Evolutionary conservation across 2,113 vertebrate genomes (phyloP), one percentile per base, ranked within the genome.

Genomic region (Triplophysa siluroides): DNA sequence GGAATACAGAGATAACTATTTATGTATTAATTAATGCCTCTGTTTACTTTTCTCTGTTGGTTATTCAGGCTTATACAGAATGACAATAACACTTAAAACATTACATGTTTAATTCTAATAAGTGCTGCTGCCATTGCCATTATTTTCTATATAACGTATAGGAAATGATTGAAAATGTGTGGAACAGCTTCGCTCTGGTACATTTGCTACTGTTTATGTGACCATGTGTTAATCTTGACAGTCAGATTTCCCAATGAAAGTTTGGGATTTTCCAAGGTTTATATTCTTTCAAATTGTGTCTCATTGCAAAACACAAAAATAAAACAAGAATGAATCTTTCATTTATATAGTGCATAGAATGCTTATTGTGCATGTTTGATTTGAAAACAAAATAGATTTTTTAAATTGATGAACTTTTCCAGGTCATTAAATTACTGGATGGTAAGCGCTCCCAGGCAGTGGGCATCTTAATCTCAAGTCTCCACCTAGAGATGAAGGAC

Each of bases 401-500:
- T 8, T 29, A 24, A n/a, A 38, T 3, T 18, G 47, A 61, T 71
- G 9, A 29, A 21, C 43, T 21, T 14, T n/a, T 76, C 24, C 63
- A 99, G 97, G 94, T 98, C 85, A 93, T 98, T 88, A 99, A 99
- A 86, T 88, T 99, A 78, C 79, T 99, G 89, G 96, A 98, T 85
- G 94, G 94, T 82, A 99, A 97, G 72, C 93, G 97, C 64, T 99
- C 97, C 84, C 96, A 98, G 86, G 92, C 96, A 56, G 97, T 99
- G 83, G 97, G 96, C 85, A 98, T 99, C 90, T 90, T 99, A 89
- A 99, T 99, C 89, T 99, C 98, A 0, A 98, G 98, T 91, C 95
- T 99, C 78, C 97, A 98, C 83, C 92, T 99, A 85, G 97, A 99
- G 79, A 99, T 99, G 96, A 98, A 97, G 87, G 97, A 99, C 82